phyloP scores from a whole-genome alignment of 2,113 vertebrate genomes.

The Gasterosteus nipponicus region DNA sequence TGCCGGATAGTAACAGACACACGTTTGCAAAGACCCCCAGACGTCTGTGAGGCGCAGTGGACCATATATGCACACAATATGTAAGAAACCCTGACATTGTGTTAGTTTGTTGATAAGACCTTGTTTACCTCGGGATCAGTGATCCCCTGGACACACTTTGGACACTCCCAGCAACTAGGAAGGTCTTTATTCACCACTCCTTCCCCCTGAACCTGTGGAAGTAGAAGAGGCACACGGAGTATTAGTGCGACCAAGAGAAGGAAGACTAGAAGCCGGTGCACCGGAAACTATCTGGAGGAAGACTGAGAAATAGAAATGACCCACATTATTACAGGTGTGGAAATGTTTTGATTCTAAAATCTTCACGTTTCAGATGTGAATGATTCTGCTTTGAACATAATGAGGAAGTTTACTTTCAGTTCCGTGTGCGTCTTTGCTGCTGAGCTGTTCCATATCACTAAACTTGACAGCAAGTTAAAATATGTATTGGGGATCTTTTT shows the following conservation, averaged over 20 bases:
- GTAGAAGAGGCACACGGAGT: not conserved
- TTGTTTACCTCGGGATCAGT: conserved; percentile 84
- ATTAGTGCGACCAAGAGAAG: not conserved
- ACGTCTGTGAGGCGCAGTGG: conserved; percentile 1
- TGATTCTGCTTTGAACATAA: not conserved
- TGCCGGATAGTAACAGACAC: not conserved
- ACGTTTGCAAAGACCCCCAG: not conserved
- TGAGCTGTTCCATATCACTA: not conserved
- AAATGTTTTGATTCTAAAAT: not conserved
- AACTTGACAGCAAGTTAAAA: not conserved
- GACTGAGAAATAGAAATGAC: not conserved
- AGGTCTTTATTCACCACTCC: conserved; percentile 94
- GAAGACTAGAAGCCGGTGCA: not conserved
- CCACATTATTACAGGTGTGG: not conserved
- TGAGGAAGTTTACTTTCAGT: not conserved
- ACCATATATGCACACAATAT: not conserved
- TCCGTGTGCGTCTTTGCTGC: not conserved
- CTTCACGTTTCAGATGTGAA: not conserved
- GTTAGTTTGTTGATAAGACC: not conserved
- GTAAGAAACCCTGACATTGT: not conserved
- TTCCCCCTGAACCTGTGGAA: conserved; percentile 88
- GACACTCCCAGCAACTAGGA: conserved; percentile 98
- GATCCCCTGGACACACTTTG: conserved; percentile 90
- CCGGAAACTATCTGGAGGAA: not conserved
- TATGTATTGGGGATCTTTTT: not conserved